Evolutionary conservation across 2,888 invertebrate genomes (phyloP).

Genomic region (Euzophera pinguis): DNA sequence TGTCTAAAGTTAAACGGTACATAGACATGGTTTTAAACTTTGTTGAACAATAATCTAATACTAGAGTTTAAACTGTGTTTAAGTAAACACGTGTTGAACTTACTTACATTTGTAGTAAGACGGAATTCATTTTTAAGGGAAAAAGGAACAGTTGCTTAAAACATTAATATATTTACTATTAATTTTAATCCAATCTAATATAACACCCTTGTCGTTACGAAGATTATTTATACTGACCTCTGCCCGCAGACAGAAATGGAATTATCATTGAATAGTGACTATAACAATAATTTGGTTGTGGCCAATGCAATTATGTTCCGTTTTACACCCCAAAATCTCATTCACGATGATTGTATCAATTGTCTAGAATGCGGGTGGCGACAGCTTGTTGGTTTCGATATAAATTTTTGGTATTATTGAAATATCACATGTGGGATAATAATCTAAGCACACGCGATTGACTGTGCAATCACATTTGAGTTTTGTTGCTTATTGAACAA

Average conservation of each 20-base stretch:
- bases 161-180: not conserved
- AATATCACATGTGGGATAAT: constrained; percentile 25
- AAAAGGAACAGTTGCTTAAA: not conserved
- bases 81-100: too few species aligned
- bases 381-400: constrained; percentile 70
- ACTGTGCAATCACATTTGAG: constrained; percentile 3
- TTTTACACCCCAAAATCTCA: constrained; percentile 73
- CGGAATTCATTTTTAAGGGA: too few species aligned
- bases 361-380: constrained; percentile 73
- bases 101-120: too few species aligned
- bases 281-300: constrained; percentile 71
- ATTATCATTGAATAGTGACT: constrained; percentile 73
- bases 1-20: too few species aligned
- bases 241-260: constrained; percentile 62
- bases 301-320: constrained; percentile 74
- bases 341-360: constrained; percentile 78
- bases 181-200: not conserved
- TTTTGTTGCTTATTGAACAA: not conserved
- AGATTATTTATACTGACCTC: constrained; percentile 28
- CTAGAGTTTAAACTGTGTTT: too few species aligned
- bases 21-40: too few species aligned
- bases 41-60: too few species aligned
- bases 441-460: constrained; percentile 5
- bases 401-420: constrained; percentile 68
- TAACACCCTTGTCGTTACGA: not conserved